These are phyloP conservation scores for Papilio glaucus DNA, from an alignment of 1,140 invertebrate species.

Conservation along the genomic window DNA sequence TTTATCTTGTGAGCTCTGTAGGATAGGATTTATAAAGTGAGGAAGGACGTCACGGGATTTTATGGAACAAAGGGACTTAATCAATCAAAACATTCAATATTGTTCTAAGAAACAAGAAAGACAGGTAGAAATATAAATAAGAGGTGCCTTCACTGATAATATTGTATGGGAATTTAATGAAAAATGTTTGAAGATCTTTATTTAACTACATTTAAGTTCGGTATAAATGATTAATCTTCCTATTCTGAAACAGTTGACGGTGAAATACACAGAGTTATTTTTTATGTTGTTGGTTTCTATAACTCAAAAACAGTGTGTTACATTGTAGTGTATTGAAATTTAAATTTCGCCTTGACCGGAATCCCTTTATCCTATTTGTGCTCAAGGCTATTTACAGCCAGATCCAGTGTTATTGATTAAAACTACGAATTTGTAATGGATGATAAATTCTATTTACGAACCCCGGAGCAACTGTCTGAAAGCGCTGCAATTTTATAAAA, in stretches of 20 bases:
- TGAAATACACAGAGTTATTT: neutral
- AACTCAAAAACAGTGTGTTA: neutral
- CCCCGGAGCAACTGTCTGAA: neutral
- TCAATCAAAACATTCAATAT: conserved; percentile 24
- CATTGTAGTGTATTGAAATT: conserved; percentile 3
- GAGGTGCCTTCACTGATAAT: neutral
- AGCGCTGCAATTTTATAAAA: conserved; percentile 28
- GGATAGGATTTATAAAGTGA: conserved; percentile 22
- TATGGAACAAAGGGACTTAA: conserved; percentile 16
- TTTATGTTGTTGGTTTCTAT: neutral
- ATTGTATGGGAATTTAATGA: neutral
- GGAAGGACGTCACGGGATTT: conserved; percentile 17
- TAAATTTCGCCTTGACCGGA: conserved; percentile 16
- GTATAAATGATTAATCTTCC: neutral
- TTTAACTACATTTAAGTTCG: neutral
- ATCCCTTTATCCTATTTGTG: conserved; percentile 20
- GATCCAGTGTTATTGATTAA: conserved; percentile 22
- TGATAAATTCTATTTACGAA: conserved; percentile 25
- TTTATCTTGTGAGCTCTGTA: conserved; percentile 23
- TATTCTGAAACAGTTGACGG: neutral
- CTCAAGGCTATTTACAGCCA: conserved; percentile 18
- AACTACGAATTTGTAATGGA: conserved; percentile 5
- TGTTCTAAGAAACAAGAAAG: conserved; percentile 16
- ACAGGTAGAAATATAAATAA: conserved; percentile 8
- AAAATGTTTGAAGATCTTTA: neutral